phyloP scores from a whole-genome alignment of 2,797 vertebrate species.

The Pseudocheirus occidentalis region DNA sequence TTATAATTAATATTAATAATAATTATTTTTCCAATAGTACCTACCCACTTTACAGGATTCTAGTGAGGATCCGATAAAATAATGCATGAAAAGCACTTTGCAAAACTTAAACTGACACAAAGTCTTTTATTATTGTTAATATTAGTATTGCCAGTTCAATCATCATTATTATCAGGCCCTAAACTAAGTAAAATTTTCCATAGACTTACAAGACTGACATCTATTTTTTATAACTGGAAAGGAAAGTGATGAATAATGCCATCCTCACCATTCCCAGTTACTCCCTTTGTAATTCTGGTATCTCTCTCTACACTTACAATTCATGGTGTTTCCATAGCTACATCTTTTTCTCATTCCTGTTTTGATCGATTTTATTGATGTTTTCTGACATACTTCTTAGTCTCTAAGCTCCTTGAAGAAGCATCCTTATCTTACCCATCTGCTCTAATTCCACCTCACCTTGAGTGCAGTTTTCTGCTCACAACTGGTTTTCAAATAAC shows the following conservation, averaged over 20 bases:
- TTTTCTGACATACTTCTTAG: conserved; percentile 38
- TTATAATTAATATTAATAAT: background rate
- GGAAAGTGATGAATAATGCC: background rate
- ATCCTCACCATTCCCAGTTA: background rate
- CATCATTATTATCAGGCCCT: conserved; percentile 3
- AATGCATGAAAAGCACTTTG: background rate
- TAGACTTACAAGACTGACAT: background rate
- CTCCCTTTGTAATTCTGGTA: background rate
- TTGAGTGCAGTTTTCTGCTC: background rate
- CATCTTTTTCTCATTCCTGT: background rate
- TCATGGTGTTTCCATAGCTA: conserved; percentile 10
- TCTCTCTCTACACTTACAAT: background rate
- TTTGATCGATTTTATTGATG: conserved; percentile 8
- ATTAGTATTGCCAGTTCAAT: background rate
- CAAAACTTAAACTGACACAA: background rate
- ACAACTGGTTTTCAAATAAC: conserved; percentile 31
- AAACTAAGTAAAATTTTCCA: background rate
- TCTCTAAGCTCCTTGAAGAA: conserved; percentile 14
- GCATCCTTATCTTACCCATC: background rate
- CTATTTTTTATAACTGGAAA: background rate
- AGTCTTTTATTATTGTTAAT: conserved; percentile 10
- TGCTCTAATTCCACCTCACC: background rate
- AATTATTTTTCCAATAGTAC: background rate
- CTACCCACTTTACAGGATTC: background rate
- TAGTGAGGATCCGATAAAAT: background rate